Base-by-base conservation (phyloP, 1,140 invertebrate species). In the Drosophila cardini region DNA sequence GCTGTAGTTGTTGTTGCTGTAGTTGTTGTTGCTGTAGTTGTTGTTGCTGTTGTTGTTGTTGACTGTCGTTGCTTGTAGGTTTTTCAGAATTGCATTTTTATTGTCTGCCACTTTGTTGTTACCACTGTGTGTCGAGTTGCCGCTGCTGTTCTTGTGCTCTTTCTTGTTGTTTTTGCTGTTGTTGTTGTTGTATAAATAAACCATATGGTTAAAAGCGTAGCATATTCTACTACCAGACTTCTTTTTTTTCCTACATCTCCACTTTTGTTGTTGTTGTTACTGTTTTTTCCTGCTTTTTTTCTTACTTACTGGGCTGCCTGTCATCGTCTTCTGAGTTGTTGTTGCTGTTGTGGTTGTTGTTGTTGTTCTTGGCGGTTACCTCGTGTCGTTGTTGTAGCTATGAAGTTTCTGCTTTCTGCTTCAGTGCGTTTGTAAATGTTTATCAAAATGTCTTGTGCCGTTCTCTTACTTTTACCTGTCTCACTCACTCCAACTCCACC, bases 171-270 rank as follows among this genome's bases (percentile, higher is more conserved):
- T 61, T 55, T 46, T 60, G 62, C 15, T 71, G 43, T 18, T 64
- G 70, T 57, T 80, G 76, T 85, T 86, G 45, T 80, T 87, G 84
- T 83, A 83, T 87, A 89, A 87, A 83, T 87, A 87, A 87, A 87
- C 83, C 83, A 87, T 87, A 87, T 87, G 83, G 84, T 89, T 83
- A 87, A 89, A 87, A 87, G 83, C 83, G 83, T 87, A 87, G 83
- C 83, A 89, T 78, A 84, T 85, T 85, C 80, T 76, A 76, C 80
- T 60, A 64, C 60, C 65, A 62, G 71, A 50, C 70, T 77, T 74
- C 11, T 72, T 61, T 11, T 53, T 55, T 34, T 36, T 45, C 34
- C 45, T 26, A 26, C 21, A 26, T 26, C 15, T 55, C 26, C 32
- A 48, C 50, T 34, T 69, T 26, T 57, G 21, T 8, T 61, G 45